These are phyloP conservation scores for Eufriesea mexicana DNA, from an alignment of 1,140 invertebrate genomes.

Conservation along the genomic window DNA sequence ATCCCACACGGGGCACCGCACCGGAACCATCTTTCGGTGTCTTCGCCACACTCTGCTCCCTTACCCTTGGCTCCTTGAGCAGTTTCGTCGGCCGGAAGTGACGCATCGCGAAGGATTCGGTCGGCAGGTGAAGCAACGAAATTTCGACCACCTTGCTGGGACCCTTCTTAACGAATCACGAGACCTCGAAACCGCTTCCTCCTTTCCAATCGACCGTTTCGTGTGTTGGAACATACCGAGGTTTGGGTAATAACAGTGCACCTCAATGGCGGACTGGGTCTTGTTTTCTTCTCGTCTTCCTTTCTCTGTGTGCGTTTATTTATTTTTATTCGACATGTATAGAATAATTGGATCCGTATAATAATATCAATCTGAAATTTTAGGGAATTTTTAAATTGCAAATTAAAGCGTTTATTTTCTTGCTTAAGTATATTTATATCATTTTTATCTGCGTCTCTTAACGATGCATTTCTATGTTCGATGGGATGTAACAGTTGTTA, in stretches of 20 bases:
- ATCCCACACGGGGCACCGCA: constrained; percentile 80
- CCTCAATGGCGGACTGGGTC: no score
- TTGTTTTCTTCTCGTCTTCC: background rate
- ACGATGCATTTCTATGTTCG: no score
- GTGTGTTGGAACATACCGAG: background rate
- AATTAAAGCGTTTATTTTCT: no score
- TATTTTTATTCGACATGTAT: no score
- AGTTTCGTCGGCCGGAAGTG: constrained; percentile 50
- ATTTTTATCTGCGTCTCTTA: no score
- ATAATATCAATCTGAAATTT: no score
- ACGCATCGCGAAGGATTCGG: constrained; percentile 30
- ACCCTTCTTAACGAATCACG: background rate
- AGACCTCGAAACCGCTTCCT: constrained; percentile 25
- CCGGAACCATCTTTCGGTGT: constrained; percentile 75
- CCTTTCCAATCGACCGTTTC: no score
- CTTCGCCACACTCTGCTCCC: background rate
- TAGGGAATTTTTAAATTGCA: no score
- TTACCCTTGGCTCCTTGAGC: constrained; percentile 31
- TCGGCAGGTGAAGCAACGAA: constrained; percentile 22
- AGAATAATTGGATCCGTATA: no score
- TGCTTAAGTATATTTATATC: no score
- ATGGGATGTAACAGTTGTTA: no score
- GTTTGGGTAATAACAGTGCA: no score
- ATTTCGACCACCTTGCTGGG: constrained; percentile 13
- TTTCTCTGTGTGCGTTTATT: background rate